A percentile compares a stretch with the other conserved stretches of the same genome.
Conservation (phyloP, 2,888 invertebrate genomes). For the Lithophane ornitopus region DNA sequence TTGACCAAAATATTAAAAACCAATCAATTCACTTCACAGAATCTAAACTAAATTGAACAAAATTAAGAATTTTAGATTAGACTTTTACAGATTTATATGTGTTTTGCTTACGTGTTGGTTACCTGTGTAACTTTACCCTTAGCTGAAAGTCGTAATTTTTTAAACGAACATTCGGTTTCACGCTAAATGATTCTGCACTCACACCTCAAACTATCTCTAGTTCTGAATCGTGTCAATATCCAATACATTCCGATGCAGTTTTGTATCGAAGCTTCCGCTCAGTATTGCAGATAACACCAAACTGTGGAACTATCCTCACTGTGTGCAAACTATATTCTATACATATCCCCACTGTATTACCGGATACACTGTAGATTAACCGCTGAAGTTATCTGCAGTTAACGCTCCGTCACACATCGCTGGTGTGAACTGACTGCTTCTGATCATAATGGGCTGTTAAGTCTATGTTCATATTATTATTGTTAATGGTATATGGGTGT, state of each 20-base stretch:
- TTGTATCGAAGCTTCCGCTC: neutral
- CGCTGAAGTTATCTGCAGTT: constrained; percentile 25
- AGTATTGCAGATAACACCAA: neutral
- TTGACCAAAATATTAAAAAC: neutral
- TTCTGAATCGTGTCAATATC: neutral
- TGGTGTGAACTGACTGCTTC: neutral
- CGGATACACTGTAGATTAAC: neutral
- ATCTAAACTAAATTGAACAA: neutral
- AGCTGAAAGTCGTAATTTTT: too few species aligned
- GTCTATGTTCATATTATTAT: neutral
- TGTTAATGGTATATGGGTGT: neutral
- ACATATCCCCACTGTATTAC: neutral
- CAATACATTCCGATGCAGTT: neutral
- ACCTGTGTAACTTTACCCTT: too few species aligned
- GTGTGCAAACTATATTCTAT: neutral
- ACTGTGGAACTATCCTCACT: neutral
- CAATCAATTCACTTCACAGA: neutral
- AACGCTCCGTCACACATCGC: constrained; percentile 25
- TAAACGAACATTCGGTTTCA: neutral
- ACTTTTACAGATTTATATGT: too few species aligned
- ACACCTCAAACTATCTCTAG: neutral
- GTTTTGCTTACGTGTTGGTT: neutral
- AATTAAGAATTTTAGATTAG: neutral
- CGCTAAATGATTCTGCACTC: too few species aligned
- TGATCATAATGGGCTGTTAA: neutral